Base-by-base conservation (phyloP, 2,113 vertebrate species). In the Hippolais icterina region DNA sequence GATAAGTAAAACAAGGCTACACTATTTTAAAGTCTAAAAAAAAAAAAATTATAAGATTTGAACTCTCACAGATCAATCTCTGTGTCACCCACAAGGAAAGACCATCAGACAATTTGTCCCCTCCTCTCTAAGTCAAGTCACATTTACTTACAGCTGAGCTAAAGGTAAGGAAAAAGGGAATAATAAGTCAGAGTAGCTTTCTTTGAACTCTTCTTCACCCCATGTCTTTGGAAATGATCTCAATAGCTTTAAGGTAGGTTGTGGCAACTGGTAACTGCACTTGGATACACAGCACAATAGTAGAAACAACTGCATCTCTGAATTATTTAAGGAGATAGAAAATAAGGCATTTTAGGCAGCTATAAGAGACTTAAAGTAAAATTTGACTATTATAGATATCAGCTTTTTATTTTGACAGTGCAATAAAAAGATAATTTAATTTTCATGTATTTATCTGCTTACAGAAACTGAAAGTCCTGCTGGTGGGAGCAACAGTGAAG, bases 181-280 rank as follows among this genome's bases (percentile, higher is more conserved):
- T 82, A 86, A 37, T 82, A 68, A 71, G 68, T 83, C 75, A 77
- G 60, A 59, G 46, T 35, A 86, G 28, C 12, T 88, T 90, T 49
- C 66, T 93, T 90, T 93, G 90, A 86, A 82, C 81, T 92, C 33
- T 74, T n/a, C 39, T 82, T 96, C 89, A 92, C 87, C 65, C 12
- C 29, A 8, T 41, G 63, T 83, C 63, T 85, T 78, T 89, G 52
- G 75, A 93, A 79, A 83, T 63, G 0, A 89, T 83, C 85, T 85
- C 66, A 47, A 47, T 70, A 77, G 66, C 54, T 94, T 80, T 83
- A 82, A 79, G 59, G 64, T 57, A 57, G 16, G 23, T 69, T 85
- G 42, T 59, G 37, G 59, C 61, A 89, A 87, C 74, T 61, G 23
- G 27, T 92, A 78, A 75, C 44, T 71, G 71, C 60, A 24, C 63